Evolutionary conservation across 2,797 vertebrate genomes (phyloP).

Genomic region (Pipistrellus pygmaeus): DNA sequence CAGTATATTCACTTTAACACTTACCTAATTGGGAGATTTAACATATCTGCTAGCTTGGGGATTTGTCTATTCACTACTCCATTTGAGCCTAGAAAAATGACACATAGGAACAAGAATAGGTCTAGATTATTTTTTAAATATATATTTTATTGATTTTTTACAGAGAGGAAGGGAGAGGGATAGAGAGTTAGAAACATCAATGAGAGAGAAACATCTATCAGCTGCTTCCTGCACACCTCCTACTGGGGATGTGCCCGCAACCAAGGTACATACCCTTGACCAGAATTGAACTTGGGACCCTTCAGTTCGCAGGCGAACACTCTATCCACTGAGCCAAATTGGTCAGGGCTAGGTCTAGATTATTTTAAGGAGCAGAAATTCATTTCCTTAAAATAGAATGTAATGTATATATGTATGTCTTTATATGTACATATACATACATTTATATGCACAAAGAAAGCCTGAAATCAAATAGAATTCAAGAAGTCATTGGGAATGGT

Average conservation of each 20-base stretch:
- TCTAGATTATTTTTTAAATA: constrained; percentile 2
- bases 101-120: background rate
- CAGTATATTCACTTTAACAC: background rate
- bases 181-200: too few species aligned
- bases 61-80: constrained; percentile 43
- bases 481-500: constrained; percentile 11
- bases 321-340: too few species aligned
- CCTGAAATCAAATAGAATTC: background rate
- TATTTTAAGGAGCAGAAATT: constrained; percentile 50
- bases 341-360: background rate
- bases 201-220: too few species aligned
- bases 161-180: too few species aligned
- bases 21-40: constrained; percentile 24
- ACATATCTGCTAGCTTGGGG: background rate
- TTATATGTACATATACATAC: background rate
- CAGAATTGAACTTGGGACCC: too few species aligned
- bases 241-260: too few species aligned
- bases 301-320: too few species aligned
- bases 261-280: too few species aligned
- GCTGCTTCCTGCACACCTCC: too few species aligned
- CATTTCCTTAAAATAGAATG: constrained; percentile 25
- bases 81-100: constrained; percentile 46
- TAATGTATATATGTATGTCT: background rate
- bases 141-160: too few species aligned
- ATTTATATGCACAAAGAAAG: background rate